phyloP scores from a whole-genome alignment of 1,140 invertebrate species.

The Hyles euphorbiae region DNA sequence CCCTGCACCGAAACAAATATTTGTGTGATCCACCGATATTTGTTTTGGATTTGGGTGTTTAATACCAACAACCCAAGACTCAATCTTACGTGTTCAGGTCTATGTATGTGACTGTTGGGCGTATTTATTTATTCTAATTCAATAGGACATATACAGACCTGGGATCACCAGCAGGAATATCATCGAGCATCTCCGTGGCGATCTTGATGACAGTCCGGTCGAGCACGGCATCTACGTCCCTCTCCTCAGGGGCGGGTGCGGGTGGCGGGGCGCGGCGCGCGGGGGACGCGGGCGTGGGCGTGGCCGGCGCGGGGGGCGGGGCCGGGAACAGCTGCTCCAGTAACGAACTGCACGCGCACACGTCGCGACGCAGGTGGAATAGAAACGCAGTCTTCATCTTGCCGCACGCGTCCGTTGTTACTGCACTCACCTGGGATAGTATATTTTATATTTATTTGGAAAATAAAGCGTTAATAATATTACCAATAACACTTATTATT shows the following conservation, averaged over 20 bases:
- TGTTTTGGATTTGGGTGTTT: too few relatives aligned
- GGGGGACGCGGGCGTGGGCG: not conserved
- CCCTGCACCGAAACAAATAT: too few relatives aligned
- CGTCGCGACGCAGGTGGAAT: slow-evolving; percentile 77
- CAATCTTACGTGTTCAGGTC: too few relatives aligned
- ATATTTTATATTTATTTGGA: not conserved
- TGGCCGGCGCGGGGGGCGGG: slow-evolving; percentile 28
- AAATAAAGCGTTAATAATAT: not conserved
- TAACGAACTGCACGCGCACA: slow-evolving; percentile 78
- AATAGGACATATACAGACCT: slow-evolving; percentile 74
- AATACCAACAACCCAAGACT: too few relatives aligned
- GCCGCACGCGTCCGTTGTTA: slow-evolving; percentile 46
- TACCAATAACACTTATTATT: not conserved
- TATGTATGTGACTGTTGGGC: too few relatives aligned
- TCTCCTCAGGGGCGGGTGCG: slow-evolving; percentile 32
- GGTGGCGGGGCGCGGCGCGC: not conserved
- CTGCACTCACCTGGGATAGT: slow-evolving; percentile 32
- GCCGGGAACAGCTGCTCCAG: slow-evolving; percentile 82
- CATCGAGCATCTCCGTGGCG: slow-evolving; percentile 89
- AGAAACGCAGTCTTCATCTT: slow-evolving; percentile 89
- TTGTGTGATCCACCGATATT: too few relatives aligned
- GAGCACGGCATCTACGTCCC: slow-evolving; percentile 77
- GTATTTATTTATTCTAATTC: not conserved
- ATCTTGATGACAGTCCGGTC: slow-evolving; percentile 83
- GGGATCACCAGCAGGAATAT: slow-evolving; percentile 92